phyloP scores from a whole-genome alignment of 2,797 vertebrate species.

The Aphelocoma californica region DNA sequence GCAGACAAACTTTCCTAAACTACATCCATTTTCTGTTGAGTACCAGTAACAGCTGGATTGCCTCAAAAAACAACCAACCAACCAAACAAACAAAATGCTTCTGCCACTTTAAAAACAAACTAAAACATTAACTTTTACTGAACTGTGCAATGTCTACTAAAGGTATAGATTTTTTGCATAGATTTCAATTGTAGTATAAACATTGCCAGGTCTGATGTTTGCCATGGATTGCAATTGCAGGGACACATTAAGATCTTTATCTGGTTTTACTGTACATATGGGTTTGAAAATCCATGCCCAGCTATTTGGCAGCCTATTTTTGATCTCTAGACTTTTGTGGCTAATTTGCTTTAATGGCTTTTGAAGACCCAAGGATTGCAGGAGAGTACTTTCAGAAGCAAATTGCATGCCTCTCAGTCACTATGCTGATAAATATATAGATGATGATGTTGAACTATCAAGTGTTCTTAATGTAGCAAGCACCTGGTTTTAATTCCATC shows the following conservation, averaged over 20 bases:
- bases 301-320: slow-evolving; percentile 24
- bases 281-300: slow-evolving; percentile 22
- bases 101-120: neutral
- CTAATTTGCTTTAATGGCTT: slow-evolving; percentile 54
- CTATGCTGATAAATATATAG: slow-evolving; percentile 48
- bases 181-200: neutral
- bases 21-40: neutral
- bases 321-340: slow-evolving; percentile 25
- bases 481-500: slow-evolving; percentile 31
- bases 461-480: slow-evolving; percentile 39
- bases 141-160: neutral
- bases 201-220: neutral
- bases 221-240: neutral
- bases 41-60: neutral
- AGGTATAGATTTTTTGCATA: neutral
- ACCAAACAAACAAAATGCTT: neutral
- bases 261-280: neutral
- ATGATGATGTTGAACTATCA: slow-evolving; percentile 39
- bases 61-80: neutral
- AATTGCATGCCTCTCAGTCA: slow-evolving; percentile 33
- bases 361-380: slow-evolving; percentile 22
- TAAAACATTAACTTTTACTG: neutral
- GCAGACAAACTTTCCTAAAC: neutral
- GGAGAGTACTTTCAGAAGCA: slow-evolving; percentile 39
- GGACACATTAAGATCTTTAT: slow-evolving; percentile 21